Conservation (phyloP, 2,797 vertebrate species). For the Paguma larvata region DNA sequence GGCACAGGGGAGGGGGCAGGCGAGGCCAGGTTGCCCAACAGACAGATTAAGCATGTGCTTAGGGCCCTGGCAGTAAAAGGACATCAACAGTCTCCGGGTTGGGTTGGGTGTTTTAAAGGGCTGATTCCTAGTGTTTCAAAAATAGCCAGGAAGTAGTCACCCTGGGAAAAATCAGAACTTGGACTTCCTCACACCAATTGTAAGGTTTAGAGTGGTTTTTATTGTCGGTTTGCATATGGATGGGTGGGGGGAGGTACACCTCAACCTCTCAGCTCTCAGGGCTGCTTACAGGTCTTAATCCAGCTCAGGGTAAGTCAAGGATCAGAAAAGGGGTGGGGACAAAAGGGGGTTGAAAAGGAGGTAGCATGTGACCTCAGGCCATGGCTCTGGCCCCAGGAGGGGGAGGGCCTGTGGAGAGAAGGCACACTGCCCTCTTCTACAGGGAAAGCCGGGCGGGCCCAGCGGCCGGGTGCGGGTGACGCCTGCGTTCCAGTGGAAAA, state of each 20-base stretch:
- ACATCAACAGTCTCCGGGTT: conserved; percentile 48
- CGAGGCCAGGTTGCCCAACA: conserved; percentile 52
- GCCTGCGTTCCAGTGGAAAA: rapidly evolving
- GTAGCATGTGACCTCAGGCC: neutral
- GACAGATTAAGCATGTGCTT: conserved; percentile 37
- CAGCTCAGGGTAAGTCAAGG: neutral
- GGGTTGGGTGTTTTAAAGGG: conserved; percentile 48
- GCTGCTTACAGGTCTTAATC: neutral
- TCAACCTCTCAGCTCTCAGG: neutral
- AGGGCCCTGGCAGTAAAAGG: conserved; percentile 24
- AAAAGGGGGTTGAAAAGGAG: neutral
- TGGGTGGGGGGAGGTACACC: neutral
- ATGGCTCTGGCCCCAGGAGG: neutral
- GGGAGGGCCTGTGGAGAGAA: neutral
- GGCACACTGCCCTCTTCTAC: neutral
- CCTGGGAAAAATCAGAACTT: conserved; percentile 36
- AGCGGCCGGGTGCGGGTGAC: neutral
- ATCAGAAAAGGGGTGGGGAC: neutral
- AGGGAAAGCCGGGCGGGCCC: neutral
- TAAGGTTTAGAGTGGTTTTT: conserved; percentile 40
- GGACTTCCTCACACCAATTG: conserved; percentile 40
- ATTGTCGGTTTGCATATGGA: neutral
- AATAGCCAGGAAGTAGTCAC: conserved; percentile 56
- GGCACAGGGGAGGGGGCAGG: conserved; percentile 64
- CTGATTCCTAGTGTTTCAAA: conserved; percentile 49